Percentiles rank a stretch among this genome's conserved stretches.
phyloP scores from a whole-genome alignment of 2,797 vertebrate species.

The Lepus oiostolus region DNA sequence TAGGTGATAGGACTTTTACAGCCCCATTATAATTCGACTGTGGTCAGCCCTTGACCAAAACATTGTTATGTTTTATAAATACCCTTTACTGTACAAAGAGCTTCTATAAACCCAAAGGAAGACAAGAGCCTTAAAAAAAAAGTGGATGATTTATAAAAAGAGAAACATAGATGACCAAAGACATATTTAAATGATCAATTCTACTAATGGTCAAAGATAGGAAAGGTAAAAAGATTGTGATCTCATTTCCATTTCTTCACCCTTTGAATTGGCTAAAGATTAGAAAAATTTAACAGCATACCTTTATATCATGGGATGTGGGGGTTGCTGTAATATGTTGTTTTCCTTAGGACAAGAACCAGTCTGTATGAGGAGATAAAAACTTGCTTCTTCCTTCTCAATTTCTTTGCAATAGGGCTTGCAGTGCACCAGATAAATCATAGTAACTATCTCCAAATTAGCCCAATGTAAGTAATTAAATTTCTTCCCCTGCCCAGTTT shows the following conservation, averaged over 20 bases:
- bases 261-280: not conserved
- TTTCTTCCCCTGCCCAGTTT: not conserved
- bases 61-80: not conserved
- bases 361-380: not conserved
- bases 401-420: not conserved
- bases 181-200: not conserved
- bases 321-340: not conserved
- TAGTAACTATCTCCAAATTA: constrained; percentile 22
- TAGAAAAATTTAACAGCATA: not conserved
- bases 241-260: not conserved
- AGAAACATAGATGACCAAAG: not conserved
- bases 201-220: not conserved
- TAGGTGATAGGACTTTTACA: too few relatives aligned
- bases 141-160: not conserved
- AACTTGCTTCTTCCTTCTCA: not conserved
- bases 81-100: not conserved
- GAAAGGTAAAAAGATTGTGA: not conserved
- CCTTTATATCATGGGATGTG: not conserved
- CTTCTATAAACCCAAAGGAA: constrained; percentile 1
- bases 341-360: not conserved
- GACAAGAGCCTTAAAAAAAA: not conserved
- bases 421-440: not conserved
- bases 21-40: too few relatives aligned
- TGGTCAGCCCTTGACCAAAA: not conserved
- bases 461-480: not conserved